Conservation (phyloP, 2,113 vertebrate species). For the Ciconia stormi region DNA sequence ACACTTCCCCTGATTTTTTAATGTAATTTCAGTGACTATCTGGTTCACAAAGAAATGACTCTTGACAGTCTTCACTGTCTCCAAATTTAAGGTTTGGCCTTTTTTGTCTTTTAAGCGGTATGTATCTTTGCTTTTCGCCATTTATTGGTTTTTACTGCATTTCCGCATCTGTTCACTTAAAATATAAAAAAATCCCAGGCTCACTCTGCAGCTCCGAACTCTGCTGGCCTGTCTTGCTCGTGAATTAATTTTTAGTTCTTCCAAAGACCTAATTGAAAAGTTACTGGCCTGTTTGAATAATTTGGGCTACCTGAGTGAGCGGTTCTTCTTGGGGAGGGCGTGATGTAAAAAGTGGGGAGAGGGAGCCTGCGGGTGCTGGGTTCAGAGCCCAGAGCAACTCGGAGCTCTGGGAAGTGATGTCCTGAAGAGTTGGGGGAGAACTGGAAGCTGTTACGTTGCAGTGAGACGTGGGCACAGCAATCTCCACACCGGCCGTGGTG, state of each 20-base stretch:
- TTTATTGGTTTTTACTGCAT: not conserved
- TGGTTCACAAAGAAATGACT: not conserved
- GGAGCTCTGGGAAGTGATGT: accelerated
- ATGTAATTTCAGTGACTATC: accelerated
- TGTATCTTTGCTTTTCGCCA: accelerated
- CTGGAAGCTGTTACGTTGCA: accelerated
- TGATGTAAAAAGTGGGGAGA: too few relatives aligned
- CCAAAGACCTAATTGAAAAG: not conserved
- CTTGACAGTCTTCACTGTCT: not conserved
- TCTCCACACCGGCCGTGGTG: accelerated
- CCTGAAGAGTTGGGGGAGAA: not conserved
- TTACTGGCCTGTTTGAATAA: not conserved
- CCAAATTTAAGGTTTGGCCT: not conserved
- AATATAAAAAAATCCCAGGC: not conserved
- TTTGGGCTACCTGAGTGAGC: accelerated
- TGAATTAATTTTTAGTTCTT: not conserved
- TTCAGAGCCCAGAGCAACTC: not conserved
- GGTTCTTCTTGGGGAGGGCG: accelerated
- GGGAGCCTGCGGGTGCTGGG: not conserved
- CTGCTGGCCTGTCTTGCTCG: not conserved
- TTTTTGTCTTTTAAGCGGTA: not conserved
- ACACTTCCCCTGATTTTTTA: not conserved
- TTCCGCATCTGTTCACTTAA: not conserved
- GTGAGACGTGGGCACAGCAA: accelerated
- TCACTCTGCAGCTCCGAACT: not conserved